Conservation (phyloP, 2,113 vertebrate genomes). For the Heterochromis multidens region DNA sequence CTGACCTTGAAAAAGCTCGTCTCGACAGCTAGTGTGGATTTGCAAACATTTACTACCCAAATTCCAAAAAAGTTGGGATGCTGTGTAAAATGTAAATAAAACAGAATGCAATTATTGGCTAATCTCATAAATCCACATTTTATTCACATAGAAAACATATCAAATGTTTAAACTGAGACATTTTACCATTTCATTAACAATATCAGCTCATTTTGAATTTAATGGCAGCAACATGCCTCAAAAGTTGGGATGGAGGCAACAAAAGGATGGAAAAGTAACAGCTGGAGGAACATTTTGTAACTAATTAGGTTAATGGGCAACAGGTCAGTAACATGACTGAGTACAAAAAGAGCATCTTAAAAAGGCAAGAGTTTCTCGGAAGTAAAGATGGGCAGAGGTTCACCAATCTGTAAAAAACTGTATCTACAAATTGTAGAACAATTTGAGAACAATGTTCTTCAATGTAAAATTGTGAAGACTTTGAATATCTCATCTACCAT, state of each 20-base stretch:
- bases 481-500: neutral
- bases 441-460: neutral
- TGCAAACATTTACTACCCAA: neutral
- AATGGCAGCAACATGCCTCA: neutral
- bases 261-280: neutral
- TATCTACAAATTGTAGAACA: neutral
- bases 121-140: neutral
- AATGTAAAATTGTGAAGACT: neutral
- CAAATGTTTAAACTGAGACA: neutral
- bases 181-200: too few relatives aligned
- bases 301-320: neutral
- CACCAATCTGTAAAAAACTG: neutral
- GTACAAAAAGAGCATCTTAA: neutral
- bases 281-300: neutral
- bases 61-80: fast-evolving
- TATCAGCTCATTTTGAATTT: neutral
- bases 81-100: neutral
- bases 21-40: neutral
- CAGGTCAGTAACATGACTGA: neutral
- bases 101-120: neutral
- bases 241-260: neutral
- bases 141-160: too few relatives aligned
- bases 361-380: too few relatives aligned
- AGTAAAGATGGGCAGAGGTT: too few relatives aligned
- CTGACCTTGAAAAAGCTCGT: neutral